Base-by-base conservation (phyloP, 2,888 invertebrate genomes). In the Eledona agricola region DNA sequence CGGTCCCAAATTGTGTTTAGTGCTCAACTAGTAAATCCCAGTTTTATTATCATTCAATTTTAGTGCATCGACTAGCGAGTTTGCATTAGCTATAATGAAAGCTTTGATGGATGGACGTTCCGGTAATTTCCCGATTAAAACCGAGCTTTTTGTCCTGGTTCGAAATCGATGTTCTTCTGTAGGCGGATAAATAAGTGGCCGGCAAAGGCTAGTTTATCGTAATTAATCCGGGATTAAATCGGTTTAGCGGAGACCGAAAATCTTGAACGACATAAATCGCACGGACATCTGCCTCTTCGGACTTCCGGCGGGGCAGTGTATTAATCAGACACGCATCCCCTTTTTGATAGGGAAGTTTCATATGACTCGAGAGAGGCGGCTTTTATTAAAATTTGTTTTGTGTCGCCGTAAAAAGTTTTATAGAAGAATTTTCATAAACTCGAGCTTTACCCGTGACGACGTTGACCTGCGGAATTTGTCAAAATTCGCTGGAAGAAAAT, bases 311-410 rank as follows among this genome's bases (percentile, higher is more conserved):
- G 64, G 65, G 59, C 62, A 59, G 59, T 65, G 62, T 64, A 66
- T 66, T 66, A 66, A 66, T 66, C 66, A 66, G 62, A 62, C 49
- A 54, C 53, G 57, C 59, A 58, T 59, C 61, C 57, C 51, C 58
- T 55, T 51, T 53, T 51, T 51, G 52, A 50, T 47, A 37, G 49
- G 59, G 60, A 60, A 60, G 59, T 62, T 62, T 63, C 58, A 59
- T 61, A 58, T 66, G 64, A 65, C 62, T 62, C 55, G 52, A 51
- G 52, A 52, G 46, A 51, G 26, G 10, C 40, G 51, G 51, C 52
- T 62, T 66, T 66, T 65, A 66, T 67, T 64, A 65, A 66, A 67
- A 66, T 66, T 63, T 67, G 59, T 58, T 61, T 63, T 58, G 59
- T 55, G 59, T 47, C 55, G 51, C 58, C 51, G 53, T 60, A 63